phyloP scores from a whole-genome alignment of 2,888 invertebrate genomes.

The Mystacides longicornis region DNA sequence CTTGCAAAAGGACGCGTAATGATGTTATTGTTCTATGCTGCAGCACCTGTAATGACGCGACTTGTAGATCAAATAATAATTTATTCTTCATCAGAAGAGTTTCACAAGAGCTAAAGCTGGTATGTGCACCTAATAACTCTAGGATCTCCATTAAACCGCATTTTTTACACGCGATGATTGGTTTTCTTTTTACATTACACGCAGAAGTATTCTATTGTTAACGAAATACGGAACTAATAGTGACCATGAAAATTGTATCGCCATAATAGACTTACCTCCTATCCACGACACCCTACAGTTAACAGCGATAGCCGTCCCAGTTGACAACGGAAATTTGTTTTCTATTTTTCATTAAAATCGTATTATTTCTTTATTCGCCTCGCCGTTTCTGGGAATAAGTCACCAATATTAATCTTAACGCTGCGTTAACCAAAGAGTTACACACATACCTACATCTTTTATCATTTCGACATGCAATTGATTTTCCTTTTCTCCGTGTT shows the following conservation, averaged over 20 bases:
- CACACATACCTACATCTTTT: too few relatives aligned
- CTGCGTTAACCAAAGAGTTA: too few relatives aligned
- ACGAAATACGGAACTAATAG: constrained; percentile 15
- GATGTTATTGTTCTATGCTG: too few relatives aligned
- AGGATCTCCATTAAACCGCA: neutral
- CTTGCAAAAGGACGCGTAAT: too few relatives aligned
- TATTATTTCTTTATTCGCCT: constrained; percentile 3
- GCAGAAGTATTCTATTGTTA: constrained; percentile 4
- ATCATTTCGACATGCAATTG: too few relatives aligned
- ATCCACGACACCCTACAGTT: constrained; percentile 4
- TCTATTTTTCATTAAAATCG: neutral
- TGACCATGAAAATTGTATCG: constrained; percentile 4
- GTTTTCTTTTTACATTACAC: neutral
- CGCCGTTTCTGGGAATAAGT: constrained; percentile 14
- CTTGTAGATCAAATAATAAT: too few relatives aligned
- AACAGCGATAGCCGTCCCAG: neutral
- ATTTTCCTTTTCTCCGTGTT: too few relatives aligned
- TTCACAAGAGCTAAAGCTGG: too few relatives aligned
- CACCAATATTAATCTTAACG: too few relatives aligned
- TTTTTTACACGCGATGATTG: neutral
- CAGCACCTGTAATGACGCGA: too few relatives aligned
- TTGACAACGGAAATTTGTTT: constrained; percentile 9
- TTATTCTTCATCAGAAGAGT: too few relatives aligned
- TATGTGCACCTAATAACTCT: too few relatives aligned
- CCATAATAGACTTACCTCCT: neutral